Conservation (phyloP, 2,888 invertebrate genomes). For the Andrena dorsata region DNA sequence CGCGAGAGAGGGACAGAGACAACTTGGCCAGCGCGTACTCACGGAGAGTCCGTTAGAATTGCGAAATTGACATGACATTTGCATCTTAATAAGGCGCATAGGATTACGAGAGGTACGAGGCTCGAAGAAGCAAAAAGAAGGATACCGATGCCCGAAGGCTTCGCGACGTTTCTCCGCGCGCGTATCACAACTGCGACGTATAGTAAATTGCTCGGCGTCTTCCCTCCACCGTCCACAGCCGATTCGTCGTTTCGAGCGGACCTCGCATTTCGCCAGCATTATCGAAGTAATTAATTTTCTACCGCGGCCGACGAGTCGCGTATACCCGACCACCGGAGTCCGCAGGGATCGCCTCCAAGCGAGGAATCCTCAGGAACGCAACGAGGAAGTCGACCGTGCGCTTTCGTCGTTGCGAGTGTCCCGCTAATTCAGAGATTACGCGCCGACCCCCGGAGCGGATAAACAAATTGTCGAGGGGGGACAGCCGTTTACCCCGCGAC, state of each 20-base stretch:
- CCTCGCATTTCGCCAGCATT: constrained; percentile 42
- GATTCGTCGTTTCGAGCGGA: constrained; percentile 4
- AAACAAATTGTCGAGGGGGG: constrained; percentile 62
- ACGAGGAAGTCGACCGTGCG: constrained; percentile 21
- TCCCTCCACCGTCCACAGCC: constrained; percentile 20
- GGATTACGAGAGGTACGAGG: constrained; percentile 50
- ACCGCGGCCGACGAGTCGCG: constrained; percentile 1
- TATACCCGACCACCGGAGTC: neutral
- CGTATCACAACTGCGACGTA: constrained; percentile 26
- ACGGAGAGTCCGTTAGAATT: constrained; percentile 62
- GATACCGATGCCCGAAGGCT: constrained; percentile 52
- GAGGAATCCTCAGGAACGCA: constrained; percentile 12
- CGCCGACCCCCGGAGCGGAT: constrained; percentile 45
- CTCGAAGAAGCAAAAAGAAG: constrained; percentile 26
- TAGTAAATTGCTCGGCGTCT: constrained; percentile 39
- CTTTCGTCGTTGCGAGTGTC: constrained; percentile 28
- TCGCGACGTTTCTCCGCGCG: constrained; percentile 41
- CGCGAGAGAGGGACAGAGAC: constrained; percentile 9
- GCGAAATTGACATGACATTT: constrained; percentile 74
- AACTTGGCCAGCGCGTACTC: constrained; percentile 30
- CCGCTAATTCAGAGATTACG: constrained; percentile 55
- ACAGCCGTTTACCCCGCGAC: constrained; percentile 17
- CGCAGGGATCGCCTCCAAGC: neutral
- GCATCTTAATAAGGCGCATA: constrained; percentile 73
- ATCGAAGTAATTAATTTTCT: constrained; percentile 48